These are phyloP conservation scores for Apodemus speciosus DNA, from an alignment of 2,113 vertebrate genomes.

Conservation along the genomic window DNA sequence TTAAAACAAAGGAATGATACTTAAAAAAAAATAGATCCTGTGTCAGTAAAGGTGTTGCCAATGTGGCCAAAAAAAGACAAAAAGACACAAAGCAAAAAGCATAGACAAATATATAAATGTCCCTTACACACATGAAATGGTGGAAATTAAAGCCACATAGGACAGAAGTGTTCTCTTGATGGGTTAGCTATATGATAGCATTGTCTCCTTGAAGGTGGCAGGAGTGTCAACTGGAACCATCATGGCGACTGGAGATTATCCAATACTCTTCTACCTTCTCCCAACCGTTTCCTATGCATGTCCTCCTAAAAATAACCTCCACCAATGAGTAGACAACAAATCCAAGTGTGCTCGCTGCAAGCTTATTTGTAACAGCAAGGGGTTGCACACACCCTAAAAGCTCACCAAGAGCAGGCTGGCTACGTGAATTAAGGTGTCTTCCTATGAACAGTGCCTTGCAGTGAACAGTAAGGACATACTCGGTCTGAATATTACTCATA, in stretches of 20 bases:
- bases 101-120: background rate
- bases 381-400: background rate
- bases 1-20: background rate
- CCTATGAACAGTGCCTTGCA: background rate
- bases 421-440: background rate
- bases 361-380: background rate
- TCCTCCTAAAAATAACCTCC: background rate
- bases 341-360: background rate
- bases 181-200: background rate
- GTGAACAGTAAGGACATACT: background rate
- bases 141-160: slow-evolving; percentile 10
- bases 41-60: background rate
- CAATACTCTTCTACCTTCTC: background rate
- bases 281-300: background rate
- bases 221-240: background rate
- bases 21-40: background rate
- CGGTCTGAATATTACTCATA: background rate
- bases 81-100: background rate
- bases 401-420: background rate
- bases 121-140: background rate
- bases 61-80: background rate
- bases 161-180: background rate
- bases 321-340: background rate
- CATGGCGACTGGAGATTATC: background rate
- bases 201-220: background rate